These are phyloP conservation scores for Hydraecia micacea DNA, from an alignment of 2,888 invertebrate species.

Conservation along the genomic window DNA sequence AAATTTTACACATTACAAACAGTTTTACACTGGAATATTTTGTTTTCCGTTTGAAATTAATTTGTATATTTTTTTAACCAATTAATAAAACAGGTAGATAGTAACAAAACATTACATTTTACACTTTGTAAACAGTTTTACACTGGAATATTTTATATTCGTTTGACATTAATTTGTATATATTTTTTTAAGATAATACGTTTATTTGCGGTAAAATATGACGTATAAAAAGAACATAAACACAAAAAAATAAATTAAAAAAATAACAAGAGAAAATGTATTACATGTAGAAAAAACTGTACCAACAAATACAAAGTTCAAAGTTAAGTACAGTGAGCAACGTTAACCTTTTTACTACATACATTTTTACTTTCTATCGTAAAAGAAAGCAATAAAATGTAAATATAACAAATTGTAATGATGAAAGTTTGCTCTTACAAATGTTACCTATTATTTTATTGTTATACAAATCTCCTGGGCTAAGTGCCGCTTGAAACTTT, in stretches of 20 bases:
- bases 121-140: background rate
- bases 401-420: conserved; percentile 56
- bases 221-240: too few species aligned
- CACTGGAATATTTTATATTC: too few species aligned
- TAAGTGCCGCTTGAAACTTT: conserved; percentile 42
- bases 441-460: conserved; percentile 50
- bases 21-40: too few species aligned
- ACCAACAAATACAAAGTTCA: conserved; percentile 23
- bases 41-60: too few species aligned
- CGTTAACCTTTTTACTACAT: conserved; percentile 42
- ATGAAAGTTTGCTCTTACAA: conserved; percentile 45
- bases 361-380: conserved; percentile 46
- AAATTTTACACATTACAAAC: too few species aligned
- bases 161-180: too few species aligned
- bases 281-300: background rate
- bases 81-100: background rate
- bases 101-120: background rate
- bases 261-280: background rate
- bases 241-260: too few species aligned
- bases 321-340: conserved; percentile 17
- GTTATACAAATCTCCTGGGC: conserved; percentile 28
- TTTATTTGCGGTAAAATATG: too few species aligned
- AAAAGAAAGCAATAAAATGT: conserved; percentile 44
- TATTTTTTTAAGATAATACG: too few species aligned
- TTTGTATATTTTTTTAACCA: too few species aligned